Evolutionary conservation across 2,888 invertebrate species (phyloP), one percentile per base, ranked within the genome.

Genomic region (Clepsis dumicolana): DNA sequence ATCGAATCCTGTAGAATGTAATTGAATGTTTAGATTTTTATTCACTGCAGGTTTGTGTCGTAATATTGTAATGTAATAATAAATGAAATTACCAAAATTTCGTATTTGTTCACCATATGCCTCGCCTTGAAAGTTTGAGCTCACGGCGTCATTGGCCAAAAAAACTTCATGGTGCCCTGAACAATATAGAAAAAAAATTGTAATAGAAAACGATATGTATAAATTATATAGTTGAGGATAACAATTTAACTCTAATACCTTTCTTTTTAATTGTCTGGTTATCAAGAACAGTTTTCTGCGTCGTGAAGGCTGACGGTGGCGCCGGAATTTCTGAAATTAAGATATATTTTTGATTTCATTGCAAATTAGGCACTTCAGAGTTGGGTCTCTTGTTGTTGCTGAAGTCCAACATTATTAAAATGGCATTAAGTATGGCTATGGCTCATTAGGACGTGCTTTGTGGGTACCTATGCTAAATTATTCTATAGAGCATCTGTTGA

Each of bases 291-390:
- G 89, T 77, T 77, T 89, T 91, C 73, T 84, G 89, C 12, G 93
- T 92, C 1, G 97, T 96, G 74, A 94, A 94, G n/a, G 95, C 94
- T 1, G 97, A 97, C 4, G 97, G 97, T 2, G 97, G 97, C 4
- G 97, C 96, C 27, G 97, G 97, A 88, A 97, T 97, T 95, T 97
- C 97, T 97, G 94, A 72, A 91, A 92, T 71, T 60, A 59, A 73
- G 27, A 56, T 21, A 44, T 8, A 44, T 18, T 7, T 44, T 18
- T 18, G n/a, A 44, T 18, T 44, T 44, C 16, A 44, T 16, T 18
- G 8, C 8, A 18, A 5, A 18, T 8, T 1, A 8, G 8, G 44
- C 14, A n/a, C 5, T 41, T 16, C 4, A 16, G 5, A 41, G 16
- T 41, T 5, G 16, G 16, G 16, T 4, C 16, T 7, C 16, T 41